Conservation (phyloP, 2,888 invertebrate species). For the Trichogramma evanescens region DNA sequence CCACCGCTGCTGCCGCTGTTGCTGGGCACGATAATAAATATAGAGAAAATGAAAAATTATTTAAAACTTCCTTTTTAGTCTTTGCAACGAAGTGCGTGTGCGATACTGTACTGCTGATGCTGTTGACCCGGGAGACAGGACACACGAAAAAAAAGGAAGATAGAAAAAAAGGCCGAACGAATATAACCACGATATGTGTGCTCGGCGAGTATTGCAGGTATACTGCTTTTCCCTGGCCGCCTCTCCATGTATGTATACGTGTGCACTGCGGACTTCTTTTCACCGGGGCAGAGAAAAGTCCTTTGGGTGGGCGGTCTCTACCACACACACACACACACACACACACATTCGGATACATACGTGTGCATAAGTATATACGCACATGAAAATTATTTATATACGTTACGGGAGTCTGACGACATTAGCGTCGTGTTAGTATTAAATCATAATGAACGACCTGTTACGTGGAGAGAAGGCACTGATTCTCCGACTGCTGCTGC, state of each 20-base stretch:
- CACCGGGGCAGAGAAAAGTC: conserved; percentile 26
- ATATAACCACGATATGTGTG: no score
- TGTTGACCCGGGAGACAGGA: no score
- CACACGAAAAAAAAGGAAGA: no score
- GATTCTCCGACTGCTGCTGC: conserved; percentile 29
- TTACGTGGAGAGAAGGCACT: conserved; percentile 36
- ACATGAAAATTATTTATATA: conserved; percentile 48
- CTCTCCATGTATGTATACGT: neutral
- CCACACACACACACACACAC: no score
- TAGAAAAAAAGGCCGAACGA: no score
- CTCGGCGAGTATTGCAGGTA: no score
- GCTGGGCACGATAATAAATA: conserved; percentile 45
- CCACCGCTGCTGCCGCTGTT: neutral
- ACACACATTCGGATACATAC: no score
- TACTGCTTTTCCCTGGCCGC: neutral
- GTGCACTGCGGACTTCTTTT: conserved; percentile 2
- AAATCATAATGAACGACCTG: conserved; percentile 48
- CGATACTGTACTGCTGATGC: no score
- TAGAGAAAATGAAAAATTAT: conserved; percentile 49
- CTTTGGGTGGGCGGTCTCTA: conserved; percentile 37
- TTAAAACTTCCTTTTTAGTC: conserved; percentile 49
- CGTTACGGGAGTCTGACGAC: conserved; percentile 45
- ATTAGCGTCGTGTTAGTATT: conserved; percentile 48
- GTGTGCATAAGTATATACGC: conserved; percentile 28
- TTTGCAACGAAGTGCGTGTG: conserved; percentile 5